A percentile compares a stretch with the other conserved stretches of the same genome.
Evolutionary conservation across 2,888 invertebrate species (phyloP).

Genomic region (Cephonodes hylas): DNA sequence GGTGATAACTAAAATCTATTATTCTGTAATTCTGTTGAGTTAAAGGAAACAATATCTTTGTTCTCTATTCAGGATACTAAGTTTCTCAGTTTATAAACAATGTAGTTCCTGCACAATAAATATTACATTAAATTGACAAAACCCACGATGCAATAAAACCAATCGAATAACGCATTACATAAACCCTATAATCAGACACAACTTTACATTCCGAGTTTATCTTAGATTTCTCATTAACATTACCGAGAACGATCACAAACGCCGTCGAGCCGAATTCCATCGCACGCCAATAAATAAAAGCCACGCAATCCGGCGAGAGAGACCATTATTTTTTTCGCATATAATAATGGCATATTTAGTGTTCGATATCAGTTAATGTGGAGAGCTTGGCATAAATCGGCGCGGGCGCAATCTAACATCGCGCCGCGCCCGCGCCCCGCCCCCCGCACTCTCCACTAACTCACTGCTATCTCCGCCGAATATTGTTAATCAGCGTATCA

Average conservation of each 20-base stretch:
- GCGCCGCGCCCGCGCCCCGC: conserved; percentile 52
- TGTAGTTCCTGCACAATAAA: no score
- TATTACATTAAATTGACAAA: neutral
- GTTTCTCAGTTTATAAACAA: no score
- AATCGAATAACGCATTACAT: neutral
- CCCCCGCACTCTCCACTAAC: conserved; percentile 65
- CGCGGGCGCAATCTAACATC: conserved; percentile 74
- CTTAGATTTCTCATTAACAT: conserved; percentile 3
- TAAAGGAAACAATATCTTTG: no score
- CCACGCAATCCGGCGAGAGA: conserved; percentile 47
- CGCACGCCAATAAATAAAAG: conserved; percentile 66
- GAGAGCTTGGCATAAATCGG: conserved; percentile 74
- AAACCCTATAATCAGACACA: neutral
- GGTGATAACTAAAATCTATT: no score
- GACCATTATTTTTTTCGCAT: conserved; percentile 76
- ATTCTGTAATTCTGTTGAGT: no score
- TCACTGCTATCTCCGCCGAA: conserved; percentile 78
- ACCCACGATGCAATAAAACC: neutral
- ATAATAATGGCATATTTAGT: conserved; percentile 80
- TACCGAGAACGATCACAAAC: neutral
- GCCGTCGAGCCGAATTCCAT: conserved; percentile 48
- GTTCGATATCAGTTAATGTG: conserved; percentile 78
- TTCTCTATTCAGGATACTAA: no score
- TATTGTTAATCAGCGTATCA: conserved; percentile 81
- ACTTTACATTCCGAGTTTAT: conserved; percentile 14